Percentiles rank a stretch among this genome's conserved stretches.
phyloP scores from a whole-genome alignment of 2,888 invertebrate species.

The Aelia acuminata region DNA sequence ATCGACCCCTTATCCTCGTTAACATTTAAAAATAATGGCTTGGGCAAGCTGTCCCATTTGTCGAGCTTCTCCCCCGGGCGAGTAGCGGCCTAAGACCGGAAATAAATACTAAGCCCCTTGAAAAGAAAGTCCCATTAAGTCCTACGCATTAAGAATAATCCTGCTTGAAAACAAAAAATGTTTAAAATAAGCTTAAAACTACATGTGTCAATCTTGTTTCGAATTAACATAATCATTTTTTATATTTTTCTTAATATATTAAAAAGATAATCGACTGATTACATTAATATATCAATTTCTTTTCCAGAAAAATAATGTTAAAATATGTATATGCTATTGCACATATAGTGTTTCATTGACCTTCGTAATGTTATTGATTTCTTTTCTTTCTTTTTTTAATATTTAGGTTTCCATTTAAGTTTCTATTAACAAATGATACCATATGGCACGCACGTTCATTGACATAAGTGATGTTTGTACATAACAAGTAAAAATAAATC shows the following conservation, averaged over 20 bases:
- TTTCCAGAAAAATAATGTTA: too few relatives aligned
- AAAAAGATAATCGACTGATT: not conserved
- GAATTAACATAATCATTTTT: not conserved
- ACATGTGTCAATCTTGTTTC: conserved; percentile 7
- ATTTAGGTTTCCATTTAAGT: too few relatives aligned
- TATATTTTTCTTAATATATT: not conserved
- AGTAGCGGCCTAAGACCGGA: conserved; percentile 30
- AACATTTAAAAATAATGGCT: conserved; percentile 46
- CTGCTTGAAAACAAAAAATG: not conserved
- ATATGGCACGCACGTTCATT: too few relatives aligned
- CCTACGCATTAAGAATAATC: conserved; percentile 35
- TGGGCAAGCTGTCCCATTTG: conserved; percentile 30
- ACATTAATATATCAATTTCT: too few relatives aligned
- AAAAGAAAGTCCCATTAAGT: conserved; percentile 39
- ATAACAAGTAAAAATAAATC: too few relatives aligned
- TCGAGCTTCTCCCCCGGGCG: conserved; percentile 25
- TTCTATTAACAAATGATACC: too few relatives aligned
- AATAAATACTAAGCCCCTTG: conserved; percentile 44
- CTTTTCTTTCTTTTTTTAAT: too few relatives aligned
- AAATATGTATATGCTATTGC: too few relatives aligned
- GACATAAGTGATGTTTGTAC: too few relatives aligned
- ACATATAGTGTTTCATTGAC: too few relatives aligned
- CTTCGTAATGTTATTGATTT: too few relatives aligned
- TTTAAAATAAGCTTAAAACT: not conserved
- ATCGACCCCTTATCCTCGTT: conserved; percentile 43